phyloP scores from a whole-genome alignment of 1,140 invertebrate species.

The Araneus ventricosus region DNA sequence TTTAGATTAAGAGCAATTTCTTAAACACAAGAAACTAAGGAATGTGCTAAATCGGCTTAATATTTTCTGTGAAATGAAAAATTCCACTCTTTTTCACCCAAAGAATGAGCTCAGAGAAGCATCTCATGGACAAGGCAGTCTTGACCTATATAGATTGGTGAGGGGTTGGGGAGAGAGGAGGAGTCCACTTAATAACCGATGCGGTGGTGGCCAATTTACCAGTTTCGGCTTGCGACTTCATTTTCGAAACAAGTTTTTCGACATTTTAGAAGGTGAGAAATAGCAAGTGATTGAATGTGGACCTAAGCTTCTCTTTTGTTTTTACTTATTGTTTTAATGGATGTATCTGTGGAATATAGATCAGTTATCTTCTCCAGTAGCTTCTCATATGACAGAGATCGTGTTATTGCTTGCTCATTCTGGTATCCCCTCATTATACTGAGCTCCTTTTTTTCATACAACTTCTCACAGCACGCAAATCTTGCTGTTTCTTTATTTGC shows the following conservation, averaged over 20 bases:
- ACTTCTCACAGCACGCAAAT: no score
- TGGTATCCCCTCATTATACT: no score
- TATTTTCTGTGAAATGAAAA: neutral
- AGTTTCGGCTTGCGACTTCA: slow-evolving; percentile 47
- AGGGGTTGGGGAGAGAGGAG: neutral
- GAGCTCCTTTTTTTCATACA: no score
- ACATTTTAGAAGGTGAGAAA: slow-evolving; percentile 67
- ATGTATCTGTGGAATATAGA: neutral
- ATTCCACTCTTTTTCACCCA: neutral
- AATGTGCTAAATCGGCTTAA: no score
- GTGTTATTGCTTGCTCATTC: no score
- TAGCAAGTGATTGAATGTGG: neutral
- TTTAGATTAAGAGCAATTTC: no score
- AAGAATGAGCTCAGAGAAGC: neutral
- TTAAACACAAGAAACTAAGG: no score
- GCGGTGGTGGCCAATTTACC: slow-evolving; percentile 52
- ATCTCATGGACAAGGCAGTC: slow-evolving; percentile 69
- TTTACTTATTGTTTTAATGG: neutral
- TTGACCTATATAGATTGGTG: slow-evolving; percentile 53
- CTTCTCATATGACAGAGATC: neutral
- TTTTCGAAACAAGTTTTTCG: slow-evolving; percentile 71
- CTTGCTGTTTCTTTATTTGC: no score
- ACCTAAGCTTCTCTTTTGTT: slow-evolving; percentile 5
- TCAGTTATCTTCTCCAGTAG: neutral
- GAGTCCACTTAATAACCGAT: slow-evolving; percentile 46